Evolutionary conservation across 2,797 vertebrate genomes (phyloP), one percentile per base, ranked within the genome.

Genomic region (Galaxias olidus): DNA sequence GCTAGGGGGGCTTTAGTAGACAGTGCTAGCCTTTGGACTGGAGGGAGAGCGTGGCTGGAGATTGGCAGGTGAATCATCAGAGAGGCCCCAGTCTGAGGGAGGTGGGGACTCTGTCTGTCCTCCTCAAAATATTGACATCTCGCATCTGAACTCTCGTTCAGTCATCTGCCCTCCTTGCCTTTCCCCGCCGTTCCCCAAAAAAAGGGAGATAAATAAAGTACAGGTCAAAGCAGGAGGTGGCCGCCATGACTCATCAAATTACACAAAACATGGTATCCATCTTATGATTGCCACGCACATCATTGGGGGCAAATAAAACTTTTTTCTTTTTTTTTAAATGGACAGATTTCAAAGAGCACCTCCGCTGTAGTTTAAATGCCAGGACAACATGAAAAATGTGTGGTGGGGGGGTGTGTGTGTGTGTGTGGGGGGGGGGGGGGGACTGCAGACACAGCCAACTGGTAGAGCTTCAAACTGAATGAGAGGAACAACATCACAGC

Each of bases 391-490:
- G 71, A 42, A 63, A 54, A 78, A n/a, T n/a, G n/a, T n/a, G n/a
- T n/a, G n/a, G n/a, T n/a, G n/a, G n/a, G n/a, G n/a, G n/a, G n/a
- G n/a, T n/a, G n/a, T n/a, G n/a, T n/a, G n/a, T n/a, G n/a, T n/a
- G n/a, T n/a, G n/a, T n/a, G n/a, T n/a, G n/a, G n/a, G n/a, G n/a
- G n/a, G n/a, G n/a, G n/a, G n/a, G n/a, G n/a, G n/a, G n/a, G n/a
- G n/a, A 57, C 54, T 66, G 65, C 67, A 67, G 67, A 76, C 66
- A 69, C 71, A 66, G 87, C 86, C 84, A 88, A 80, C 86, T 90
- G 89, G 86, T 87, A 78, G 74, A 78, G 81, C 84, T 87, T 89
- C 87, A 89, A 86, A 88, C 81, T 74, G 85, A 86, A 89, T 77
- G 73, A 75, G 79, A 50, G 75, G 81, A 73, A 81, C 79, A 81